phyloP scores from a whole-genome alignment of 2,888 invertebrate genomes.

The Bhutanitis thaidina region DNA sequence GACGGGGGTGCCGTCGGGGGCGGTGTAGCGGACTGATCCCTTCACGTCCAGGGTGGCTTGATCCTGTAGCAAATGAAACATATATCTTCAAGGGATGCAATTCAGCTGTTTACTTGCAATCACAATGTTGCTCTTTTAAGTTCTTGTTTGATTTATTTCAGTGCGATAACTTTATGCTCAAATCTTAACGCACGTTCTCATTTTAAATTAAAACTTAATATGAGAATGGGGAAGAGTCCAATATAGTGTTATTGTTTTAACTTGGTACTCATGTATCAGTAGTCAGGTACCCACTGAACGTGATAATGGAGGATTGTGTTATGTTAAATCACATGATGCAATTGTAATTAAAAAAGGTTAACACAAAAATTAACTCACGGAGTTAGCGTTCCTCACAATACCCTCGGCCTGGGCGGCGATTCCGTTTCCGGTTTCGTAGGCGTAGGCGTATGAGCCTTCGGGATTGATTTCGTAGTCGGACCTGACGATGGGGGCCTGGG shows the following conservation, averaged over 20 bases:
- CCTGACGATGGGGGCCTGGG: conserved; percentile 53
- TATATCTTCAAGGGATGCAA: too few relatives aligned
- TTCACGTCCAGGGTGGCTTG: conserved; percentile 53
- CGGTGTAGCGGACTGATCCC: conserved; percentile 69
- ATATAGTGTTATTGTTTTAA: too few relatives aligned
- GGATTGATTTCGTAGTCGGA: conserved; percentile 59
- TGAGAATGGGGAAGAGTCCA: too few relatives aligned
- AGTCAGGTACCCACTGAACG: too few relatives aligned
- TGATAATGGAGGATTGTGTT: too few relatives aligned
- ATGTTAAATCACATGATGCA: not conserved
- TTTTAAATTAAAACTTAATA: too few relatives aligned
- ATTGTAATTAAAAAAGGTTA: not conserved
- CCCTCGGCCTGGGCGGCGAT: conserved; percentile 72
- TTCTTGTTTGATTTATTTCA: too few relatives aligned
- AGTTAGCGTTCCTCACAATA: conserved; percentile 39
- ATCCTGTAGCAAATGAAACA: conserved; percentile 28
- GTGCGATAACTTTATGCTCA: too few relatives aligned
- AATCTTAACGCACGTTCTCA: too few relatives aligned
- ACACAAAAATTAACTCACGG: conserved; percentile 40
- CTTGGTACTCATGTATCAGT: too few relatives aligned
- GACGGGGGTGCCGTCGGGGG: conserved; percentile 73
- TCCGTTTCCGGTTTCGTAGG: conserved; percentile 80
- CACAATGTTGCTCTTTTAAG: too few relatives aligned
- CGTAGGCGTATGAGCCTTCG: conserved; percentile 72
- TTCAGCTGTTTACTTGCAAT: too few relatives aligned